Evolutionary conservation across 2,888 invertebrate species (phyloP).

Genomic region (Leptopilina drosophilae): DNA sequence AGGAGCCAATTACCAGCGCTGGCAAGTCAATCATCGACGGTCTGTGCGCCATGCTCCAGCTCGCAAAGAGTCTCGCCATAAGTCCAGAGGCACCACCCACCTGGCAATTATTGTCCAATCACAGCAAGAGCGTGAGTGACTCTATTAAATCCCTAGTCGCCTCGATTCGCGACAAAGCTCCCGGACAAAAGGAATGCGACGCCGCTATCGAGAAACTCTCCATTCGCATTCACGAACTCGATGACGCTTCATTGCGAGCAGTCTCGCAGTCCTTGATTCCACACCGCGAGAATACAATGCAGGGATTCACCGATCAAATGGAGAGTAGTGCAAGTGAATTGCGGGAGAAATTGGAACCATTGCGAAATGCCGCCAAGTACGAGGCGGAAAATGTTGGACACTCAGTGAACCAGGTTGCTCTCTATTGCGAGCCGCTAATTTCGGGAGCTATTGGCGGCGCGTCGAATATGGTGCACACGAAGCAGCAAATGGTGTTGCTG

Average conservation of each 20-base stretch:
- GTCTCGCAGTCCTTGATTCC: conserved; percentile 88
- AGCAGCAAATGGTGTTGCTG: conserved; percentile 90
- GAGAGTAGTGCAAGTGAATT: conserved; percentile 89
- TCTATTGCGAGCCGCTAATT: conserved; percentile 92
- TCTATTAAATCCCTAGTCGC: conserved; percentile 96
- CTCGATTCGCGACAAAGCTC: conserved; percentile 96
- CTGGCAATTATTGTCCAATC: conserved; percentile 95
- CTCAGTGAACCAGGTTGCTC: conserved; percentile 86
- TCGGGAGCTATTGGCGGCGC: conserved; percentile 91
- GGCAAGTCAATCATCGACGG: conserved; percentile 89
- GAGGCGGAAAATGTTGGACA: conserved; percentile 97
- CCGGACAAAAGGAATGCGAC: conserved; percentile 96
- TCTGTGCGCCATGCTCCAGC: conserved; percentile 93
- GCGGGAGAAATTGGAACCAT: conserved; percentile 89
- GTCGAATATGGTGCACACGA: conserved; percentile 92
- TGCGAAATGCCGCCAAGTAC: conserved; percentile 90
- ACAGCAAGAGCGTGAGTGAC: conserved; percentile 97
- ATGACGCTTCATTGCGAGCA: conserved; percentile 91
- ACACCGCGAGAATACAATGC: conserved; percentile 84
- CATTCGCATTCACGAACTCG: conserved; percentile 87
- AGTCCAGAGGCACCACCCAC: conserved; percentile 94
- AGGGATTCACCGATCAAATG: conserved; percentile 88
- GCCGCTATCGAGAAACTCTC: conserved; percentile 88
- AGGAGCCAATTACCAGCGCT: conserved; percentile 92
- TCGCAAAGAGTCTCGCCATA: conserved; percentile 92